Base-by-base conservation (phyloP, 2,113 vertebrate species). In the Eudorcas thomsonii region DNA sequence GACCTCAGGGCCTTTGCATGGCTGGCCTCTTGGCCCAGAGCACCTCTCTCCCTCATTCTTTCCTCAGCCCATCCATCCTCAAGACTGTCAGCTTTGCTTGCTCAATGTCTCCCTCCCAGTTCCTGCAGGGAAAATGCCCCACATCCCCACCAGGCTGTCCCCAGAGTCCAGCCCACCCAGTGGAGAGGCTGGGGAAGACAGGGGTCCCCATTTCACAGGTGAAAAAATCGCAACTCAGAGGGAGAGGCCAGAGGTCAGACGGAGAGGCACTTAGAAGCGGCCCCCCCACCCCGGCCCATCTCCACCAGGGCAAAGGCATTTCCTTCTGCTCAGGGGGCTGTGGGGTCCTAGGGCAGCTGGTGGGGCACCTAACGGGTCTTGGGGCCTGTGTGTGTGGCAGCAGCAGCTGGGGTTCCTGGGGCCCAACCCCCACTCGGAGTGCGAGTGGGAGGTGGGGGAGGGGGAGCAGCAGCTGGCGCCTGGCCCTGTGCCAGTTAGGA, bases 391-490 rank as follows among this genome's bases (percentile, higher is more conserved):
- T 94, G 96, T 95, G 94, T 93, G 96, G 97, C 86, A 33, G 92
- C 3, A 1, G 93, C 98, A 97, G 98, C 97, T 97, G 98, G 85
- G 88, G 74, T 71, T 84, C 9, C 19, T 62, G 12, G 54, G 12
- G 30, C 94, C 94, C 85, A 89, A 28, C 88, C 95, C 90, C 96
- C 48, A 48, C 89, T 33, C 2, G 0, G 82, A 62, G 25, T 6
- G 25, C 6, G 2, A 54, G 77, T 64, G 50, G 88, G 52, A 52
- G 55, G 55, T 9, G 74, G 21, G 84, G 6, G 21, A 64, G 21
- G 57, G 5, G 67, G 83, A 23, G 62, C n/a, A 3, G 97, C 94
- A 98, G 98, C 96, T 97, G 97, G 97, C 28, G 4, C 91, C 81
- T 90, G 98, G 92, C 80, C 26, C 8, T 0, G 2, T 9, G 94